Base-by-base conservation (phyloP, 2,888 invertebrate genomes). In the Dolichomitus sp. region DNA sequence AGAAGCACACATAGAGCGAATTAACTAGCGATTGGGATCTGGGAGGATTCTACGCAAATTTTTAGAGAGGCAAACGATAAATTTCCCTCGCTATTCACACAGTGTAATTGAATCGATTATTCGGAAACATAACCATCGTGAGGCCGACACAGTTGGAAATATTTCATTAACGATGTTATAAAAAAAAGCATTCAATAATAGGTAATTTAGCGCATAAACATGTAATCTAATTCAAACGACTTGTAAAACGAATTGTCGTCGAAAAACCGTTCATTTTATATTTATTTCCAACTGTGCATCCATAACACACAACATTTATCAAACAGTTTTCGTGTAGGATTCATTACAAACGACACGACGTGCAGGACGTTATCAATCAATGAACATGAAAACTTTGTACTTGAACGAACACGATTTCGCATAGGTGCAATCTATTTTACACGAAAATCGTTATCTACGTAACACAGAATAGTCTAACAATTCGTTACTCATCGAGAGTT, bases 1-100 rank as follows among this genome's bases (percentile, higher is more conserved):
- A 69, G 19, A 82, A 83, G 80, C 83, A 83, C 66, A 72, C 76
- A 76, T 30, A 76, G 72, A 72, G 73, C 75, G 23, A 80, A 76
- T 80, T 72, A 59, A 76, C 83, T 80, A 83, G 83, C 83, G 80
- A 65, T 54, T 63, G 72, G 80, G 61, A 50, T 57, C 19, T 9
- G 68, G 77, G 83, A 80, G 83, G 72, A 80, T 48, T 72, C 59
- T 72, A 72, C 59, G 45, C 33, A 17, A 42, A 14, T 27, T 65
- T 45, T 42, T 9, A 42, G 45, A 17, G 11, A 65, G 45, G 27
- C 42, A 65, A 65, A 65, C 23, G 14, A 65, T 2, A 61, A 61
- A 59, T 17, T 11, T 61, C 14, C 17, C 17, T 37, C 61, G 17
- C n/a, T 37, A 37, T 61, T 61, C 17, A 37, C 61, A 37, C 37